phyloP scores from a whole-genome alignment of 2,113 vertebrate species.

The Xiphorhynchus elegans region DNA sequence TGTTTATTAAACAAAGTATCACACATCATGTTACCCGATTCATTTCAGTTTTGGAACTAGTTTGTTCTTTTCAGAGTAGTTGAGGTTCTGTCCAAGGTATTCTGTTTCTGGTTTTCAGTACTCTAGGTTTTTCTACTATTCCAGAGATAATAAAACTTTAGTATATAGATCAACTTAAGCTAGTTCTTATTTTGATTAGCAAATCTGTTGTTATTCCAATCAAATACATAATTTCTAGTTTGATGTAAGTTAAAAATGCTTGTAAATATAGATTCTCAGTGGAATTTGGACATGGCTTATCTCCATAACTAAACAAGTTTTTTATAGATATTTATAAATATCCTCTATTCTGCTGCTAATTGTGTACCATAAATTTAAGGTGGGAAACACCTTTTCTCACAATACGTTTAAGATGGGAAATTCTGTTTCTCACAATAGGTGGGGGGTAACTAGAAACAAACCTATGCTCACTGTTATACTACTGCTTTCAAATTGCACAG shows the following conservation, averaged over 20 bases:
- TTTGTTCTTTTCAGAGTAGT: background rate
- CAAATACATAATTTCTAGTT: background rate
- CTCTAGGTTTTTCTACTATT: background rate
- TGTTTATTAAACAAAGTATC: background rate
- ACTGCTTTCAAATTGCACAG: background rate
- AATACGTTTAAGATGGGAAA: background rate
- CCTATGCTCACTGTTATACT: background rate
- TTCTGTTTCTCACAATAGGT: background rate
- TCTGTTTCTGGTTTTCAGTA: background rate
- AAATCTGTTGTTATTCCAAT: background rate
- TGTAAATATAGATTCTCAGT: background rate
- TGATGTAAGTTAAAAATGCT: background rate
- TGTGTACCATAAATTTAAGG: background rate
- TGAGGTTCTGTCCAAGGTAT: background rate
- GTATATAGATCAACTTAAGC: background rate
- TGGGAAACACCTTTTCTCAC: background rate
- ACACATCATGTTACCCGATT: background rate
- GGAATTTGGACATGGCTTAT: background rate
- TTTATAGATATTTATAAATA: background rate
- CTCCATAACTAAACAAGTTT: background rate
- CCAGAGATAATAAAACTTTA: background rate
- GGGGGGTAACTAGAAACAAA: background rate
- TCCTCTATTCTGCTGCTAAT: background rate
- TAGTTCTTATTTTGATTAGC: background rate
- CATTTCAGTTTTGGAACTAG: background rate